Percentiles rank a stretch among this genome's conserved stretches.
These are phyloP conservation scores for Calephelis nemesis DNA, from an alignment of 1,140 invertebrate genomes.

Conservation along the genomic window DNA sequence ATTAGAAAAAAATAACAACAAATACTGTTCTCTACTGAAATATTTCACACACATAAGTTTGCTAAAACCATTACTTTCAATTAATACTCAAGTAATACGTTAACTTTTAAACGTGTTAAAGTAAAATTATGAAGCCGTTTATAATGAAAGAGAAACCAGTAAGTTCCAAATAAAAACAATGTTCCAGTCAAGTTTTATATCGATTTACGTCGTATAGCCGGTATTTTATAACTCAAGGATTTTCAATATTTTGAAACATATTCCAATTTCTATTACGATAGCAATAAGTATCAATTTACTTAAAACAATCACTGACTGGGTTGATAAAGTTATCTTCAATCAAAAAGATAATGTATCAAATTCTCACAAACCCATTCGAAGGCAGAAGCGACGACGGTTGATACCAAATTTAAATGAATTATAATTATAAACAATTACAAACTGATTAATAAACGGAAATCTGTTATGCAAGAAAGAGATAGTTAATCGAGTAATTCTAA, in stretches of 20 bases:
- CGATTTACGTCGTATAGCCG: conserved; percentile 55
- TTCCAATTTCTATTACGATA: not conserved
- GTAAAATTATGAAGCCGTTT: too few species aligned
- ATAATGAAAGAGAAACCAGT: conserved; percentile 48
- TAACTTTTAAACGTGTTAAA: too few species aligned
- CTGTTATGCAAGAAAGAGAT: conserved; percentile 42
- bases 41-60: too few species aligned
- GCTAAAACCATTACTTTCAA: too few species aligned
- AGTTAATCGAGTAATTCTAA: conserved; percentile 28
- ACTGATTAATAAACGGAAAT: conserved; percentile 58
- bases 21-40: too few species aligned
- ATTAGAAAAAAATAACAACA: too few species aligned
- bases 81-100: too few species aligned
- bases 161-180: conserved; percentile 69
- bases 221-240: conserved; percentile 28
- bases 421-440: conserved; percentile 75
- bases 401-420: conserved; percentile 69
- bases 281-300: not conserved
- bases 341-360: conserved; percentile 64
- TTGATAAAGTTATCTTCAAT: conserved; percentile 13
- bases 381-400: conserved; percentile 54
- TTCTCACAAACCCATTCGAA: conserved; percentile 56
- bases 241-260: not conserved
- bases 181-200: conserved; percentile 57
- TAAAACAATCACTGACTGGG: not conserved